phyloP scores from a whole-genome alignment of 2,888 invertebrate species.

The Acanthoscelides obtectus region DNA sequence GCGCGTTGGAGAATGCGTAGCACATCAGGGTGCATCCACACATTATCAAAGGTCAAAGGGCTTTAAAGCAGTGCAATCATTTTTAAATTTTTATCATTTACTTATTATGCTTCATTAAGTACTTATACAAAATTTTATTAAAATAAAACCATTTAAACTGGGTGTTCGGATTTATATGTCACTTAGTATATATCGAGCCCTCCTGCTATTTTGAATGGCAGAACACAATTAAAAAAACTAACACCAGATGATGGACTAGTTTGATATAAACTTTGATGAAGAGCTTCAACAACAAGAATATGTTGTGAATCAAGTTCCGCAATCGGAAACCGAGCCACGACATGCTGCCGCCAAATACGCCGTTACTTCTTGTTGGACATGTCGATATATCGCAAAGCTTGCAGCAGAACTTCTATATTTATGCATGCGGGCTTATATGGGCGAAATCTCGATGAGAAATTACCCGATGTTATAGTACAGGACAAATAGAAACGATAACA shows the following conservation, averaged over 20 bases:
- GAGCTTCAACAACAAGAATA: not conserved
- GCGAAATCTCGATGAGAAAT: not conserved
- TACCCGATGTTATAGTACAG: not conserved
- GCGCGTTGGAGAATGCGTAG: no score
- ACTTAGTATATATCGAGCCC: no score
- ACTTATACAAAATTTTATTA: no score
- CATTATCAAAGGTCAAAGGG: no score
- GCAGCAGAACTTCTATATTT: not conserved
- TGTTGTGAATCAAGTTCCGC: not conserved
- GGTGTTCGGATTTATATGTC: no score
- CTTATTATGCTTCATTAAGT: no score
- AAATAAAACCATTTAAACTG: no score
- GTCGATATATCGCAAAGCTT: not conserved
- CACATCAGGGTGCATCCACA: no score
- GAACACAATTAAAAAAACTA: no score
- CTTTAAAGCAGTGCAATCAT: no score
- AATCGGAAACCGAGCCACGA: not conserved
- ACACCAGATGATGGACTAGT: not conserved
- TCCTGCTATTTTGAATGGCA: no score
- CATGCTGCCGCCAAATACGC: not conserved
- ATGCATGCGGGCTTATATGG: not conserved
- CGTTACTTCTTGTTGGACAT: not conserved
- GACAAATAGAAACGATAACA: not conserved
- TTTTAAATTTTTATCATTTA: no score
- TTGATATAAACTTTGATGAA: not conserved